Conservation (phyloP, 2,113 vertebrate species). For the Carlito syrichta region DNA sequence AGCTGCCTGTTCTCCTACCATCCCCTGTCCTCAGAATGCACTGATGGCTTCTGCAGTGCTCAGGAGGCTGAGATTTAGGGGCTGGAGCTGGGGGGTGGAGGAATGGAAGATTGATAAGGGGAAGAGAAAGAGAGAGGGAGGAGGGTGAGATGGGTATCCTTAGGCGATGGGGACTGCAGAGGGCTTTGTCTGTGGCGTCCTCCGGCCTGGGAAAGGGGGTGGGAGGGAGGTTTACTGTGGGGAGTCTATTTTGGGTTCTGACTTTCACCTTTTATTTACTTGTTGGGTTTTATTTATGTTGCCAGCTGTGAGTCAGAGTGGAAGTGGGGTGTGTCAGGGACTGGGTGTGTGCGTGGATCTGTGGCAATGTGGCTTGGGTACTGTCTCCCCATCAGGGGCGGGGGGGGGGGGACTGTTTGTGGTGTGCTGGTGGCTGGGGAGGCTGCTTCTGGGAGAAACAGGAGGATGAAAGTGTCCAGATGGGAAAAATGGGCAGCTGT, state of each 20-base stretch:
- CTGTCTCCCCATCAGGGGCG: background rate
- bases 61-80: conserved; percentile 64
- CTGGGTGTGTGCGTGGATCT: background rate
- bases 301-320: conserved; percentile 81
- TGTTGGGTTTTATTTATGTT: conserved; percentile 82
- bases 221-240: conserved; percentile 73
- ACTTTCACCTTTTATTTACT: conserved; percentile 83
- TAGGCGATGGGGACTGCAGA: background rate
- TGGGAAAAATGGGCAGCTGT: conserved; percentile 39
- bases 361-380: background rate
- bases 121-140: background rate
- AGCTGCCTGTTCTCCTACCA: conserved; percentile 82
- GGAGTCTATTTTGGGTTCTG: conserved; percentile 82
- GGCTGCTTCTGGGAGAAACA: background rate
- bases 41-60: conserved; percentile 73
- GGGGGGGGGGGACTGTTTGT: background rate
- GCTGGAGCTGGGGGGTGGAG: background rate
- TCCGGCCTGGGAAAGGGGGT: background rate
- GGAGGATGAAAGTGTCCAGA: background rate
- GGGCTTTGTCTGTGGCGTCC: conserved; percentile 67
- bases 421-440: background rate
- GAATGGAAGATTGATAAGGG: conserved; percentile 44
- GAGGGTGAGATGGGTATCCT: background rate
- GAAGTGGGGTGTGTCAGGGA: conserved; percentile 68
- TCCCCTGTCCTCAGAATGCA: conserved; percentile 82